These are phyloP conservation scores for Lysiphlebus fabarum DNA, from an alignment of 1,140 invertebrate genomes.

Conservation along the genomic window DNA sequence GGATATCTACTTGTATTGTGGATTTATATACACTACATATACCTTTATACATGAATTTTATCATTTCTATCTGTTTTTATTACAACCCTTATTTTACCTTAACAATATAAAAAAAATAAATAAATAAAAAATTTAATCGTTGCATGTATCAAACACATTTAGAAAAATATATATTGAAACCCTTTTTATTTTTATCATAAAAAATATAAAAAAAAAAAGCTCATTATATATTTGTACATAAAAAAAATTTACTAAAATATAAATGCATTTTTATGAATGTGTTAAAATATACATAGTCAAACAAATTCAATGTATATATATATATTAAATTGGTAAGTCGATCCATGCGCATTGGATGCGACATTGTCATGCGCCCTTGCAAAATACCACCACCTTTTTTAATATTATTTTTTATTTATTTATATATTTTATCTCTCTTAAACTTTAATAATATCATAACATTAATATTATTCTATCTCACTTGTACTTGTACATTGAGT, in stretches of 20 bases:
- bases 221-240: too few species aligned
- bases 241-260: too few species aligned
- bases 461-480: too few species aligned
- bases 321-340: conserved; percentile 34
- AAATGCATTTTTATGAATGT: background rate
- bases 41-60: background rate
- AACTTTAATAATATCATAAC: background rate
- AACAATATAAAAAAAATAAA: too few species aligned
- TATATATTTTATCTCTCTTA: background rate
- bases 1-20: conserved; percentile 6
- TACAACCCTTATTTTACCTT: conserved; percentile 1
- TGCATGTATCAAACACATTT: conserved; percentile 1
- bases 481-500: too few species aligned
- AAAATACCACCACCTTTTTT: conserved; percentile 18
- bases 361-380: conserved; percentile 43
- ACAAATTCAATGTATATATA: background rate
- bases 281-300: background rate
- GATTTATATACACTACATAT: background rate
- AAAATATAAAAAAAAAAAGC: too few species aligned
- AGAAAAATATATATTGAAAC: too few species aligned
- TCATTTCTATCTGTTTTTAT: background rate
- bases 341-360: conserved; percentile 48
- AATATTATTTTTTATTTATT: background rate
- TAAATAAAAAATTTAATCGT: background rate
- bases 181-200: too few species aligned